Evolutionary conservation across 1,140 invertebrate species (phyloP).

Genomic region (Lethocerus indicus): DNA sequence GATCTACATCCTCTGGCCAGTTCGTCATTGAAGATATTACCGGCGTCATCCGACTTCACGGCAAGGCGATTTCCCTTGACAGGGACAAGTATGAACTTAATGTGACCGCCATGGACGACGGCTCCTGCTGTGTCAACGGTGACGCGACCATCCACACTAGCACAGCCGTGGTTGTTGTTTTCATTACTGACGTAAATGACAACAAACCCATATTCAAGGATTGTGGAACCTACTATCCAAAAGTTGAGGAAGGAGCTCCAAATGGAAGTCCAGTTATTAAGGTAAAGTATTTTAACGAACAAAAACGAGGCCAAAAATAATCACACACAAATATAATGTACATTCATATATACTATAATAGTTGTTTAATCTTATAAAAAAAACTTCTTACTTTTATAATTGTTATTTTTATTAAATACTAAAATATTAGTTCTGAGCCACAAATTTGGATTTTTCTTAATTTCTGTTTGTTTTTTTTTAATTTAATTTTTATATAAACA

Average conservation of each 20-base stretch:
- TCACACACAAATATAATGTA: no score
- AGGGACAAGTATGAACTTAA: slow-evolving; percentile 84
- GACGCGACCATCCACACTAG: slow-evolving; percentile 73
- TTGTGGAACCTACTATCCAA: slow-evolving; percentile 77
- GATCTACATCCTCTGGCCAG: slow-evolving; percentile 72
- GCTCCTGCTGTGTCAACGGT: slow-evolving; percentile 77
- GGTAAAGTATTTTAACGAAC: slow-evolving; percentile 22
- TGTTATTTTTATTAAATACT: no score
- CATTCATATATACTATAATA: no score
- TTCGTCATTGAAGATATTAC: slow-evolving; percentile 93
- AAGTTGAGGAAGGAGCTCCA: slow-evolving; percentile 80
- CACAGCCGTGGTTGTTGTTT: slow-evolving; percentile 84
- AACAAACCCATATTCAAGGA: slow-evolving; percentile 90
- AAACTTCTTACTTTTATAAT: no score
- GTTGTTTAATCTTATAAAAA: no score
- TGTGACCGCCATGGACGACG: slow-evolving; percentile 86
- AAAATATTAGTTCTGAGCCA: no score
- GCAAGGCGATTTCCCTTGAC: slow-evolving; percentile 66
- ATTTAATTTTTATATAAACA: background rate
- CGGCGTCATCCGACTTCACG: slow-evolving; percentile 78
- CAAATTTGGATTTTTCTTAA: no score
- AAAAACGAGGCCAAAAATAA: no score
- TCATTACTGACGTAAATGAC: slow-evolving; percentile 91
- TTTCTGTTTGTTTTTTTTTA: background rate
- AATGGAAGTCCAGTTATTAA: slow-evolving; percentile 86